Conservation (phyloP, 2,797 vertebrate species). For the Centroberyx gerrardi region DNA sequence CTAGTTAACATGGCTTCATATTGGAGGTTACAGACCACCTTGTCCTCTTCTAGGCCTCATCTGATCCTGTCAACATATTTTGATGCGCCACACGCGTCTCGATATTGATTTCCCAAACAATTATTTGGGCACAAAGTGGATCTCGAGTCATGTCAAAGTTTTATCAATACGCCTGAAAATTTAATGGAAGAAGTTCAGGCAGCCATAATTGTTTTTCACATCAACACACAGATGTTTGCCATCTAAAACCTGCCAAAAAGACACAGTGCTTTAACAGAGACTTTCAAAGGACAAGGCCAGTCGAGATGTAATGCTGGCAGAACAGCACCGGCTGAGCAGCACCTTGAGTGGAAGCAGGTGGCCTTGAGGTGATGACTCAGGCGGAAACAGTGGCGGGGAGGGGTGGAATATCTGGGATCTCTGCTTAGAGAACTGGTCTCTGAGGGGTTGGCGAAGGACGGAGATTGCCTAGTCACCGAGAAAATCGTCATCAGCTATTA, state of each 20-base stretch:
- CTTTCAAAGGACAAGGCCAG: slow-evolving; percentile 17
- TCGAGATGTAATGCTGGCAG: slow-evolving; percentile 32
- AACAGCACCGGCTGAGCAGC: neutral
- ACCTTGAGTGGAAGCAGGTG: slow-evolving; percentile 38
- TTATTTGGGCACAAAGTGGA: neutral
- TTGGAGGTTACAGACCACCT: too few species aligned
- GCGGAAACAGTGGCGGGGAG: slow-evolving; percentile 4
- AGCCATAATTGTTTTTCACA: neutral
- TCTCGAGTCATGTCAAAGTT: neutral
- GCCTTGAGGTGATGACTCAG: slow-evolving; percentile 37
- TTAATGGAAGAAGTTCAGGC: neutral
- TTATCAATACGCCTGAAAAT: neutral
- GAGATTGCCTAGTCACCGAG: slow-evolving; percentile 60
- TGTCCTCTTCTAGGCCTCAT: too few species aligned
- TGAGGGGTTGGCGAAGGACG: neutral
- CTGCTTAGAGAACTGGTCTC: neutral
- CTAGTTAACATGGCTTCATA: too few species aligned
- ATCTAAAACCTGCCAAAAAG: neutral
- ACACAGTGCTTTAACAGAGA: neutral
- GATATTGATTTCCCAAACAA: too few species aligned
- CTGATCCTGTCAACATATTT: too few species aligned
- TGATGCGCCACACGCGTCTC: too few species aligned
- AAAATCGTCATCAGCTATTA: slow-evolving; percentile 63
- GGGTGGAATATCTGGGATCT: neutral
- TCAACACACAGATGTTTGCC: neutral